A percentile compares a stretch with the other conserved stretches of the same genome.
Conservation (phyloP, 2,888 invertebrate genomes). For the Agriopis leucophaearia region DNA sequence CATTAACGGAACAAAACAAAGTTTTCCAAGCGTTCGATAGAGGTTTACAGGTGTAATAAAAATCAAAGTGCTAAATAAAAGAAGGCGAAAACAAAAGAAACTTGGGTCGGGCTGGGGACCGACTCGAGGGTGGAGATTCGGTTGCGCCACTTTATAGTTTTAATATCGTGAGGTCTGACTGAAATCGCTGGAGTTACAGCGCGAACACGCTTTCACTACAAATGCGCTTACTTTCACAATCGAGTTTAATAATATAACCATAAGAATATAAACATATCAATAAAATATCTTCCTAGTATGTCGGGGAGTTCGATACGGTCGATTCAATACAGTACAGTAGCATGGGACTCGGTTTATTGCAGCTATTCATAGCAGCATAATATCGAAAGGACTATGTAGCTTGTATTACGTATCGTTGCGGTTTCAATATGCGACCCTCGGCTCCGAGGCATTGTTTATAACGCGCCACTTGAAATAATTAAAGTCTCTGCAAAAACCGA, state of each 20-base stretch:
- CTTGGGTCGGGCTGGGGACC: conserved; percentile 51
- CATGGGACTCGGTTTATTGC: conserved; percentile 30
- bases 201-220: conserved; percentile 71
- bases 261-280: conserved; percentile 19
- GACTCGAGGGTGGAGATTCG: conserved; percentile 63
- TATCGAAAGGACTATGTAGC: conserved; percentile 34
- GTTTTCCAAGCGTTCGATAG: conserved; percentile 58
- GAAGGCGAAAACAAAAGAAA: conserved; percentile 63
- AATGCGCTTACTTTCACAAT: conserved; percentile 63
- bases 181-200: conserved; percentile 71
- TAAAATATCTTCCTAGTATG: conserved; percentile 20
- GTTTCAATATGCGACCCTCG: conserved; percentile 36
- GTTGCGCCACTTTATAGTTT: conserved; percentile 83
- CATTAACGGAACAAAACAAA: conserved; percentile 49
- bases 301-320: conserved; percentile 13
- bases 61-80: conserved; percentile 65
- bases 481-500: conserved; percentile 35
- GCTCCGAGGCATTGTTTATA: conserved; percentile 32
- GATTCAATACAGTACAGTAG: conserved; percentile 31
- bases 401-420: conserved; percentile 37
- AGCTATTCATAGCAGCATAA: conserved; percentile 31
- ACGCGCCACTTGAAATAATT: conserved; percentile 38
- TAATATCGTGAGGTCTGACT: conserved; percentile 79
- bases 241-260: conserved; percentile 6
- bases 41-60: conserved; percentile 61